Base-by-base conservation (phyloP, 2,113 vertebrate genomes). In the Acanthisitta chloris region DNA sequence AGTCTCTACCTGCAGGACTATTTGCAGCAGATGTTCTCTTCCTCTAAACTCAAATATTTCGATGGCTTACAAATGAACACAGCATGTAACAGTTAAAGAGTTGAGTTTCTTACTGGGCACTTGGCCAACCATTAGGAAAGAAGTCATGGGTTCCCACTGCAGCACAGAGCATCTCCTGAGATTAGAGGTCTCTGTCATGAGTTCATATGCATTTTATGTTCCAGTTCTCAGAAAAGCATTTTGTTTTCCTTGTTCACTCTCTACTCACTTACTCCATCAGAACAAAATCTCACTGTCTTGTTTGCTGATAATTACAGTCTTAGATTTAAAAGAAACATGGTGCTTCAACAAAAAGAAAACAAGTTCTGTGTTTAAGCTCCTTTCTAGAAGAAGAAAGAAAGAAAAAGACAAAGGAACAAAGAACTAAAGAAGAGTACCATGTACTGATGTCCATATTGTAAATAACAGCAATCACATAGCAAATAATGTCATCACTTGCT, bases 221-320 rank as follows among this genome's bases (percentile, higher is more conserved):
- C 57, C 51, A 81, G 54, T 90, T 90, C 90, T 93, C 71, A 96
- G 64, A 86, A 86, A 38, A 65, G 5, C 6, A 10, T 36, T 91
- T 94, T 73, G 26, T 54, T 92, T 93, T 88, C 43, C 33, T 61
- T 87, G 33, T 23, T 87, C 11, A 23, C 70, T 79, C 33, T 54
- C 40, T 72, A 42, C 38, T 49, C 42, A 54, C 49, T 72, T 48
- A 45, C 38, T 62, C 49, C 29, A 61, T 29, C 46, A 71, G 71
- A 94, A 96, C 54, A 96, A 93, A 88, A 86, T 14, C 46, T 66
- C 31, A 59, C 78, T 95, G 69, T 92, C 95, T 81, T 49, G 59
- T 67, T 91, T 82, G 62, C 43, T 74, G 61, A 72, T 81, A 97
- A 66, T 93, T 81, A 70, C 6, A 70, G 24, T 8, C 54, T 66